Base-by-base conservation (phyloP, 1,140 invertebrate species). In the Drosophila seguyi region DNA sequence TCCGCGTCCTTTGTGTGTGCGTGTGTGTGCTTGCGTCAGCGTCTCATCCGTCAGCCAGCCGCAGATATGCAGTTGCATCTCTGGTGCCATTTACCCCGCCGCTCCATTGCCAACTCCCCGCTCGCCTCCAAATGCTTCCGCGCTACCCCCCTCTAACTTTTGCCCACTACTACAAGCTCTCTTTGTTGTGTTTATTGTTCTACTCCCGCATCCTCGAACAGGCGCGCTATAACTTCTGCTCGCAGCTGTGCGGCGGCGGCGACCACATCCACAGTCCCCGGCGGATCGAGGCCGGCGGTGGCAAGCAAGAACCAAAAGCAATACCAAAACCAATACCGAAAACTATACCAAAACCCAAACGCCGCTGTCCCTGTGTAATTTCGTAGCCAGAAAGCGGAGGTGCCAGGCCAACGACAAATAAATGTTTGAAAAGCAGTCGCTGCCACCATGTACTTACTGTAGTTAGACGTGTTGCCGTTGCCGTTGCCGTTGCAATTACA, bases 131-230 rank as follows among this genome's bases (percentile, higher is more conserved):
- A 57, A 22, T 36, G 84, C 48, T 61, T 80, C 45, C 47, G 57
- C 61, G 57, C 61, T 42, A 55, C 36, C 41, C 36, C 41, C 53
- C 58, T 65, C 63, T 80, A 80, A 80, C 62, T 71, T 47, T 65
- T 81, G 66, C 75, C 72, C 75, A 79, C 68, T 84, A 80, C 76
- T 84, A 84, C 75, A 84, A 79, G 71, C 75, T 74, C 63, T 66
- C 55, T 83, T 83, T 83, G 76, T 84, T 84, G 71, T 84, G 69
- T 86, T 86, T 86, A 81, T 86, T 86, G 75, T 82, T 82, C 53
- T 73, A 67, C 73, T 76, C 56, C 83, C 67, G 75, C 75, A 87
- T 79, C 83, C 72, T 73, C 79, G 71, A 79, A 87, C 74, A 87
- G 84, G 84, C 85, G 65, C 85, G 77, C 78, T 88, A 78, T 88